Evolutionary conservation across 92 coral and sea anemone genomes (phyloP).

Genomic region (Palythoa caribaeorum): DNA sequence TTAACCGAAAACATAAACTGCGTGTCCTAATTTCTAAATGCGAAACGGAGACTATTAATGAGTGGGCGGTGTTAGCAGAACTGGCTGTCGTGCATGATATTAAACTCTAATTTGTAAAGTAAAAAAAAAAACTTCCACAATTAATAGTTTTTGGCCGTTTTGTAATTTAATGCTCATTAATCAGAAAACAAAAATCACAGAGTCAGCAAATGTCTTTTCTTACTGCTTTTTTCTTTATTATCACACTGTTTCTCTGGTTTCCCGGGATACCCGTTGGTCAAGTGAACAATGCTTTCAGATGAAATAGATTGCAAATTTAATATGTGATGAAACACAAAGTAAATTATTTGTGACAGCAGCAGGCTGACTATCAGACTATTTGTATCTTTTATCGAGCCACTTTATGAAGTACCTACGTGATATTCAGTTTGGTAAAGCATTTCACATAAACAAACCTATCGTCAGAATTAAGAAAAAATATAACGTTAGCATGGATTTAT

Average conservation of each 20-base stretch:
- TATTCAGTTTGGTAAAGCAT: neutral
- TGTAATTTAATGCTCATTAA: neutral
- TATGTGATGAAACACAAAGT: constrained; percentile 12
- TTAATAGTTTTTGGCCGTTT: neutral
- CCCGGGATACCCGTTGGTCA: constrained; percentile 27
- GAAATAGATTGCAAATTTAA: constrained; percentile 34
- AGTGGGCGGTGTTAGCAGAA: neutral
- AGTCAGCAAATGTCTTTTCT: neutral
- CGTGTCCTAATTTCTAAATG: neutral
- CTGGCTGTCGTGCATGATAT: neutral
- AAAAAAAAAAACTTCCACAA: neutral
- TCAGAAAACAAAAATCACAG: neutral
- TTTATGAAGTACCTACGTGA: neutral
- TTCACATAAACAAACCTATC: neutral
- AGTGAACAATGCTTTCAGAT: constrained; percentile 26
- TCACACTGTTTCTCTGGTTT: neutral
- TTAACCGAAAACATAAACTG: neutral
- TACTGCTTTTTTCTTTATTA: neutral
- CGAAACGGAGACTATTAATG: neutral
- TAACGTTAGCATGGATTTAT: constrained; percentile 5
- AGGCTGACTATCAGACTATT: neutral
- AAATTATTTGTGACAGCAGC: constrained; percentile 17
- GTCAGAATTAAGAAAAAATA: neutral
- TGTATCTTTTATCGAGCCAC: neutral
- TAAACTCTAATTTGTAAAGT: neutral